Base-by-base conservation (phyloP, 2,888 invertebrate genomes). In the Zootermopsis nevadensis region DNA sequence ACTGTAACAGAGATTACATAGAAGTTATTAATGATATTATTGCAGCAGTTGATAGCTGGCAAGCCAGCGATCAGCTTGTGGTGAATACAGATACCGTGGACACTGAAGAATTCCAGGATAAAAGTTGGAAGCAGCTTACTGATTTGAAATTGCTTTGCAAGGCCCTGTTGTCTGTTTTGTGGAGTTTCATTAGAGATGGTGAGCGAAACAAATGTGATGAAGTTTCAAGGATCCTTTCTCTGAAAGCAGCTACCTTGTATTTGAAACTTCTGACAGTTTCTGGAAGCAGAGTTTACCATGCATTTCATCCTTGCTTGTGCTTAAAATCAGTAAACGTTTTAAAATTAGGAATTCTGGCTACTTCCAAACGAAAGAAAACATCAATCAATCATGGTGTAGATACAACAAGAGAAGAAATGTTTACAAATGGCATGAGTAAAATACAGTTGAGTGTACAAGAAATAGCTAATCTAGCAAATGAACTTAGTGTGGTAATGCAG, bases 281-380 rank as follows among this genome's bases (percentile, higher is more conserved):
- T 30, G 77, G 77, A 30, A 77, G 77, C 24, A 48, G 53, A 77
- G 53, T 53, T 7, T 77, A n/a, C 22, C 30, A 53, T 77, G 77
- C 53, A 30, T 77, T 77, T 22, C 77, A 77, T 77, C 77, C 48
- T 10, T 27, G 6, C 22, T 53, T 77, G 15, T 77, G 77, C 27
- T 30, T 77, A 4, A 48, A 77, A 31, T 24, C 53, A 3, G 30
- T 77, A 8, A 22, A 22, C 19, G 19, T 30, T 8, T 77, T 77
- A 30, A 77, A 77, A 38, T 53, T 48, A 30, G 53, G 53, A 30
- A 31, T 48, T 30, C 8, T 77, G 27, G 22, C 38, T 15, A 74
- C 27, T 27, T 24, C 31, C 15, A 76, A 42, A 33, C 76, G n/a
- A 15, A 53, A 77, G 31, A 53, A 76, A 33, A 69, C 38, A 38